These are phyloP conservation scores for Oryzias sinensis DNA, from an alignment of 2,797 vertebrate species.

Conservation along the genomic window DNA sequence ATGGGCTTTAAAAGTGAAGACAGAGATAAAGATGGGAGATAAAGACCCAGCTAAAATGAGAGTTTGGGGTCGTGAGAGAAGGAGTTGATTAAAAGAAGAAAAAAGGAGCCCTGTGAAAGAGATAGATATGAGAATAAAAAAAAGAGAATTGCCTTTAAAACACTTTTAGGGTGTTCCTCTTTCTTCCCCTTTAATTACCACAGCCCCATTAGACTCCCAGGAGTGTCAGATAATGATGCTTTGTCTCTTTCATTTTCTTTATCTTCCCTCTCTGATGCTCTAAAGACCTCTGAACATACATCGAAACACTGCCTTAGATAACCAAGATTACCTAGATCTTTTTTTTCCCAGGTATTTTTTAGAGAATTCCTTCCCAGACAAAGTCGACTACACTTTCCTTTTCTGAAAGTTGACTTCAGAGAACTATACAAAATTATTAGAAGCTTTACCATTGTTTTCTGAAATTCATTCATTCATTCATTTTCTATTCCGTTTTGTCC, in stretches of 20 bases:
- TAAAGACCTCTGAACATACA: slow-evolving; percentile 32
- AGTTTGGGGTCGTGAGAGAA: slow-evolving; percentile 38
- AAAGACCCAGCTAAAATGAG: slow-evolving; percentile 43
- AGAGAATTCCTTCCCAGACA: too few species aligned
- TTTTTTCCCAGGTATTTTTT: neutral
- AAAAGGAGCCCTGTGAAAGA: slow-evolving; percentile 32
- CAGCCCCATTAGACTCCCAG: slow-evolving; percentile 68
- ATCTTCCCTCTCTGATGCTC: slow-evolving; percentile 36
- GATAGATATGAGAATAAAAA: slow-evolving; percentile 36
- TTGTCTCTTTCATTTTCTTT: slow-evolving; percentile 44
- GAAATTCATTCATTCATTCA: too few species aligned
- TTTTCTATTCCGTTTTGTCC: too few species aligned
- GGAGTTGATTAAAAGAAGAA: slow-evolving; percentile 54
- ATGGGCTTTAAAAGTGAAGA: slow-evolving; percentile 43
- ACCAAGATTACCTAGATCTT: slow-evolving; percentile 2
- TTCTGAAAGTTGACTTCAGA: too few species aligned
- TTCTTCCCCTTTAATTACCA: slow-evolving; percentile 64
- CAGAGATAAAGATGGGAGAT: slow-evolving; percentile 40
- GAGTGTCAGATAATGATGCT: slow-evolving; percentile 69
- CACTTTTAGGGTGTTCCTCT: slow-evolving; percentile 49
- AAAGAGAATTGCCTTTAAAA: slow-evolving; percentile 47
- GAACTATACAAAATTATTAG: too few species aligned
- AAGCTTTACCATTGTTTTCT: too few species aligned
- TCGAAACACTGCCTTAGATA: slow-evolving; percentile 6
- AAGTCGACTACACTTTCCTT: too few species aligned